Percentiles rank a stretch among this genome's conserved stretches.
Evolutionary conservation across 2,113 vertebrate species (phyloP).

Genomic region (Gasterosteus nipponicus): DNA sequence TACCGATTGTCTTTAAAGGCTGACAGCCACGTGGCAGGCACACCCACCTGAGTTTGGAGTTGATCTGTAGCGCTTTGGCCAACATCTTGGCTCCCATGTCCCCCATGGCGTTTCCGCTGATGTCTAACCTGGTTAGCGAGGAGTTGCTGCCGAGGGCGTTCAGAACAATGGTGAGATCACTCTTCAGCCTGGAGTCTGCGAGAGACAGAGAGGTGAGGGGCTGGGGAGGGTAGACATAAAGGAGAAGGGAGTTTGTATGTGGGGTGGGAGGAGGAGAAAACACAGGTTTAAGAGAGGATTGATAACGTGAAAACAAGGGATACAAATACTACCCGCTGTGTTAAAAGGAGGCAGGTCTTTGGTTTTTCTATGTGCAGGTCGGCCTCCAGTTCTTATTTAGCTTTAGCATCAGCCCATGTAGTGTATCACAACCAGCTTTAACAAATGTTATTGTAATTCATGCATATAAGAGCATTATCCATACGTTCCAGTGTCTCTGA

Average conservation of each 20-base stretch:
- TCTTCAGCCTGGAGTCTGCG: constrained; percentile 95
- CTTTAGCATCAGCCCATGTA: neutral
- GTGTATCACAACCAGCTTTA: neutral
- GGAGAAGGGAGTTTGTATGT: neutral
- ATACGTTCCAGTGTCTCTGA: neutral
- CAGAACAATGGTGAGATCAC: constrained; percentile 92
- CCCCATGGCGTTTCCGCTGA: constrained; percentile 96
- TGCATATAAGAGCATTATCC: neutral
- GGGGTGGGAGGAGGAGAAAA: neutral
- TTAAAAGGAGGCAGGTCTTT: neutral
- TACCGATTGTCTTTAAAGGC: too few relatives aligned
- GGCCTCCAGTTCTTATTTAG: neutral
- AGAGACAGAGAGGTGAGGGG: constrained; percentile 94
- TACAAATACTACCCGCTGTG: neutral
- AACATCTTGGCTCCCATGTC: constrained; percentile 99
- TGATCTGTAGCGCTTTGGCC: constrained; percentile 97
- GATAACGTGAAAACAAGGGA: neutral
- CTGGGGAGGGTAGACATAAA: constrained; percentile 67
- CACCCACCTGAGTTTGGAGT: constrained; percentile 93
- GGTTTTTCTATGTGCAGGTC: constrained; percentile 1
- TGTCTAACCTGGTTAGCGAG: constrained; percentile 93
- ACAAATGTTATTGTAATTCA: constrained; percentile 3
- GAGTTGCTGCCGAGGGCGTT: constrained; percentile 97
- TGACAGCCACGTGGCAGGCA: neutral
- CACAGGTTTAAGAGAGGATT: constrained; percentile 1